Conservation (phyloP, 2,113 vertebrate genomes). For the Rhagologus leucostigma region DNA sequence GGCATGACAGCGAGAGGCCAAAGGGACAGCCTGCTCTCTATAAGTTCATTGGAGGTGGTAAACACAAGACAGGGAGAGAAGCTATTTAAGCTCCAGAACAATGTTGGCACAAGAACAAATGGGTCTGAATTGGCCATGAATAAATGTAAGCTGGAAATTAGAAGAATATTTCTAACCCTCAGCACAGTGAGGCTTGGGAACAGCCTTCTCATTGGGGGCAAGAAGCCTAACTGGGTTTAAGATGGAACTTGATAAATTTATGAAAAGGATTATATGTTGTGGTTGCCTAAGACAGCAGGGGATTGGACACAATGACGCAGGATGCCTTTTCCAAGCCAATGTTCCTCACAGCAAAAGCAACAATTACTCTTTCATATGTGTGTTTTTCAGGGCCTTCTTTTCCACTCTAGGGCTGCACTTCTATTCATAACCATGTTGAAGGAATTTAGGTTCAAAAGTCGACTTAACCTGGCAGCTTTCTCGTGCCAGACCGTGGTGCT, state of each 20-base stretch:
- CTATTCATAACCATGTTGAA: neutral
- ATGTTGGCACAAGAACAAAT: constrained; percentile 68
- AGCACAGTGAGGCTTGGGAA: constrained; percentile 46
- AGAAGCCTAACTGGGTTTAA: constrained; percentile 35
- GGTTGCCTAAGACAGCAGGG: constrained; percentile 56
- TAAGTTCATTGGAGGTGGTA: constrained; percentile 38
- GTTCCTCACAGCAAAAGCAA: constrained; percentile 40
- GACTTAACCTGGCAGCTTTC: neutral
- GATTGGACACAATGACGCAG: constrained; percentile 54
- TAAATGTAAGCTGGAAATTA: constrained; percentile 56
- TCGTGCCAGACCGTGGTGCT: neutral
- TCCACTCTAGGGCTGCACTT: neutral
- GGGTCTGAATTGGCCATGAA: constrained; percentile 41
- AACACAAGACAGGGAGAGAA: constrained; percentile 28
- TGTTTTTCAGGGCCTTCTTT: neutral
- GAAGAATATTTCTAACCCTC: constrained; percentile 60
- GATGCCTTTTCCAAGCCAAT: constrained; percentile 21
- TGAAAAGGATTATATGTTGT: constrained; percentile 51
- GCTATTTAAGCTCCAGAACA: constrained; percentile 61
- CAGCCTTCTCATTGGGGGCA: constrained; percentile 10
- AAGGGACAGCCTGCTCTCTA: constrained; percentile 51
- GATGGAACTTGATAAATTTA: constrained; percentile 59
- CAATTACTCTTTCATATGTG: constrained; percentile 27
- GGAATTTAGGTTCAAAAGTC: neutral
- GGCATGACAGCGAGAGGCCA: neutral